Evolutionary conservation across 30 jellyfish, hydroid and myxozoan genomes (phyloP), one percentile per base, ranked within the genome.

Genomic region (Turritopsis dohrnii): DNA sequence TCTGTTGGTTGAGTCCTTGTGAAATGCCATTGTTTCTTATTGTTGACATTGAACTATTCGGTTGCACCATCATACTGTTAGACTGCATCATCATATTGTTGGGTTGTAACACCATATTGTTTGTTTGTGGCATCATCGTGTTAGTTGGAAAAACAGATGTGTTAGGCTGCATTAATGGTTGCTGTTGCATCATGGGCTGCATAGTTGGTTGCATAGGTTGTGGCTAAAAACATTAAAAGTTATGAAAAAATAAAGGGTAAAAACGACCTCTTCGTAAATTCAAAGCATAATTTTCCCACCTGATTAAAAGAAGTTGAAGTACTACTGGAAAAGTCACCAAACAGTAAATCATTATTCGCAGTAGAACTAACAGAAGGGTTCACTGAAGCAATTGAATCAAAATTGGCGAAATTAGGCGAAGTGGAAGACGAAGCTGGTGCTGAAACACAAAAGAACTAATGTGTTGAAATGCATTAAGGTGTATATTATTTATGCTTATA

Each of bases 321-420:
- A 41, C 13, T 41, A 41, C 60, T 41, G 5, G 60, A 41, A 41
- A 41, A 41, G 13, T 41, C 60, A 3, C 60, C 60, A 41, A 41
- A 41, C 13, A 41, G 13, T 41, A 41, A 13, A 41, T 41, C 60
- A 41, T 41, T 41, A 41, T 41, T 13, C 5, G 60, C 60, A 5
- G 60, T 5, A 41, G 60, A 41, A 41, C 60, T 41, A 41, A 41
- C 21, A 0, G 90, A 21, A 17, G 86, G n/a, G 23, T 81, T 84
- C 18, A 75, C 82, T 9, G 95, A 53, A 19, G 90, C 24, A 20
- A 75, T 72, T 9, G 95, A 53, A 19, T 87, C 24, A 20, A 88
- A 25, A 18, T 83, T 69, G 5, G 66, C 52, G 19, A 18, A 72
- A 21, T 80, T 65, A 30, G 83, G 81, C 0, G 95, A 73, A 29